These are phyloP conservation scores for Oithona nana DNA, from an alignment of 2,888 invertebrate genomes.

Conservation along the genomic window DNA sequence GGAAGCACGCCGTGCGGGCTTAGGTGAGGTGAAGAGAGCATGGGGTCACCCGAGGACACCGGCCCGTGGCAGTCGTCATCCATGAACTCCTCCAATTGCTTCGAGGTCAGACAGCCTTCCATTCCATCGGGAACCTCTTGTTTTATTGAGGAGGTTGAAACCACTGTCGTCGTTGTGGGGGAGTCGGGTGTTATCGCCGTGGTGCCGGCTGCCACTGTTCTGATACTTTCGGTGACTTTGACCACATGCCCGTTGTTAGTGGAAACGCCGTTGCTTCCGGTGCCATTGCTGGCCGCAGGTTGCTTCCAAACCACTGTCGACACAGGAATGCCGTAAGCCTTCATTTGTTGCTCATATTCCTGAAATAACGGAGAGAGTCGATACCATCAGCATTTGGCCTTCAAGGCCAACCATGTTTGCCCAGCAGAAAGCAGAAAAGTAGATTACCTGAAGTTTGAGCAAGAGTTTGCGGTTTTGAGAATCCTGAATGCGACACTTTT, in stretches of 20 bases:
- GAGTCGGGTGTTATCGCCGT: neutral
- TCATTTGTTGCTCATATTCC: constrained; percentile 57
- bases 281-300: constrained; percentile 31
- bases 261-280: neutral
- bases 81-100: constrained; percentile 40
- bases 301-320: constrained; percentile 16
- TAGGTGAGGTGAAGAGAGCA: constrained; percentile 37
- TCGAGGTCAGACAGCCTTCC: neutral
- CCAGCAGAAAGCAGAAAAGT: too few relatives aligned
- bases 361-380: too few relatives aligned
- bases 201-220: constrained; percentile 27
- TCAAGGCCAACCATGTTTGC: too few relatives aligned
- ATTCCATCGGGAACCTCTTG: neutral
- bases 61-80: constrained; percentile 31
- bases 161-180: constrained; percentile 6
- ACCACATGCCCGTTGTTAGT: too few relatives aligned
- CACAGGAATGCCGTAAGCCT: constrained; percentile 40
- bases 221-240: too few relatives aligned
- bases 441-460: constrained; percentile 54
- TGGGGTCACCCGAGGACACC: constrained; percentile 36
- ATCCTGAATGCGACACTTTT: constrained; percentile 4
- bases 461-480: constrained; percentile 32
- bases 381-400: too few relatives aligned
- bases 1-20: constrained; percentile 22
- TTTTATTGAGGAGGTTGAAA: neutral